These are phyloP conservation scores for Ginglymostoma cirratum DNA, from an alignment of 2,113 vertebrate genomes.

Conservation along the genomic window DNA sequence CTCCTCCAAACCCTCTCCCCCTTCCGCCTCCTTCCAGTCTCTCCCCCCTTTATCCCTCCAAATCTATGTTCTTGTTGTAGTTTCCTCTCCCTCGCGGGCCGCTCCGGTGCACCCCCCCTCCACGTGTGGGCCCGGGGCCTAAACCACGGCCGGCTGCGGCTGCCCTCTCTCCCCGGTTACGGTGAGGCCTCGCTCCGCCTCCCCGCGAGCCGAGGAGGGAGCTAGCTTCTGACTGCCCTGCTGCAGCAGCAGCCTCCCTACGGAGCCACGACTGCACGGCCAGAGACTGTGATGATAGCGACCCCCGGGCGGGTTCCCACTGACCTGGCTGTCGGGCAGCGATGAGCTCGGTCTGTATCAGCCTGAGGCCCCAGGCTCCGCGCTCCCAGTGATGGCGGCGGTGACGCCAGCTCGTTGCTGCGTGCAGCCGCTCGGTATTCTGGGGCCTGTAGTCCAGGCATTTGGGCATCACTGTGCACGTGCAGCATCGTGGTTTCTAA, in stretches of 20 bases:
- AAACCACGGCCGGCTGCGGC: too few relatives aligned
- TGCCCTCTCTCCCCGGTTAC: too few relatives aligned
- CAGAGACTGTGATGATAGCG: not conserved
- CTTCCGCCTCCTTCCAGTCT: conserved; percentile 12
- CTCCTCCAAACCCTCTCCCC: not conserved
- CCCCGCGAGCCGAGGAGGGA: not conserved
- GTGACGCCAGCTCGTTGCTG: not conserved
- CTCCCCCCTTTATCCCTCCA: conserved; percentile 33
- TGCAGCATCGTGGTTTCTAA: not conserved
- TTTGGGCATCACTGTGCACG: not conserved
- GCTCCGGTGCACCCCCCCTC: not conserved
- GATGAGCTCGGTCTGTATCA: not conserved
- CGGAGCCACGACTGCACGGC: too few relatives aligned
- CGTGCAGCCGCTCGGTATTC: not conserved
- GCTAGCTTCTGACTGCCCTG: not conserved
- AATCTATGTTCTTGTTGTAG: too few relatives aligned
- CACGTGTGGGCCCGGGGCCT: not conserved
- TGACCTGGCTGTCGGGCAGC: not conserved
- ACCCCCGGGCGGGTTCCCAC: too few relatives aligned
- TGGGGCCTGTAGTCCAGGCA: not conserved
- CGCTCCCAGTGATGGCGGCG: conserved; percentile 16
- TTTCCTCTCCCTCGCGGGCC: not conserved
- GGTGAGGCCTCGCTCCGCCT: not conserved
- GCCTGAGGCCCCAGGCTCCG: not conserved
- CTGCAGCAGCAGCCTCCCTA: too few relatives aligned